Percentiles rank a stretch among this genome's conserved stretches.
Evolutionary conservation across 2,888 invertebrate species (phyloP).

Genomic region (Sesia apiformis): DNA sequence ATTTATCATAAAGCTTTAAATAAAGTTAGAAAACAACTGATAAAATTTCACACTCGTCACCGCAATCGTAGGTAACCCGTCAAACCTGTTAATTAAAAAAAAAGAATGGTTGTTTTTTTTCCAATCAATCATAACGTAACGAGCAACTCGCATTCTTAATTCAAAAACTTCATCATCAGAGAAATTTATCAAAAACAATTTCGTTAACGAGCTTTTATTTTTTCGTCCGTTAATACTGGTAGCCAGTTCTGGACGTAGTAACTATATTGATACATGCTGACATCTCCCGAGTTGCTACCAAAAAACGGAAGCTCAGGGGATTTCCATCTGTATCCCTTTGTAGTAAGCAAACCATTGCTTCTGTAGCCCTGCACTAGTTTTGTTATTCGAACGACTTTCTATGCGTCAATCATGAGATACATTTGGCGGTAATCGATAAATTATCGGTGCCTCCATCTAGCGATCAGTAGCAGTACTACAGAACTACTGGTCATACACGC

Average conservation of each 20-base stretch:
- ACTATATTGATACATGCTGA: conserved; percentile 17
- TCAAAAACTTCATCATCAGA: conserved; percentile 13
- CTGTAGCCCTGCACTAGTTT: not conserved
- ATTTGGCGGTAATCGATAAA: conserved; percentile 49
- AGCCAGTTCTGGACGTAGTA: conserved; percentile 28
- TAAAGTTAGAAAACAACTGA: not conserved
- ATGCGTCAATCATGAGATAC: conserved; percentile 44
- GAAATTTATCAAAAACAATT: conserved; percentile 45
- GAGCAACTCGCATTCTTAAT: not conserved
- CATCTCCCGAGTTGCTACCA: conserved; percentile 11
- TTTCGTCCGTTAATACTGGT: conserved; percentile 41
- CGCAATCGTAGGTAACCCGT: not conserved
- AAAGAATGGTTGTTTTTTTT: not conserved
- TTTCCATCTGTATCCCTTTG: conserved; percentile 22
- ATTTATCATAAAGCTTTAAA: not conserved
- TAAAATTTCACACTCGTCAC: not conserved
- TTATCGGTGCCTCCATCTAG: conserved; percentile 53
- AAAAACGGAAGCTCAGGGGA: conserved; percentile 10
- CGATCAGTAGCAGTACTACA: conserved; percentile 42
- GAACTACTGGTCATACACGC: conserved; percentile 12
- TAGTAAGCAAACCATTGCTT: conserved; percentile 7
- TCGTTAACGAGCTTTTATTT: conserved; percentile 44
- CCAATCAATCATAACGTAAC: not conserved
- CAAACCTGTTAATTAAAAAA: not conserved
- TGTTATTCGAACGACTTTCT: conserved; percentile 33